These are phyloP conservation scores for Diploscapter pachys DNA, from an alignment of 1,140 invertebrate species.

Conservation along the genomic window DNA sequence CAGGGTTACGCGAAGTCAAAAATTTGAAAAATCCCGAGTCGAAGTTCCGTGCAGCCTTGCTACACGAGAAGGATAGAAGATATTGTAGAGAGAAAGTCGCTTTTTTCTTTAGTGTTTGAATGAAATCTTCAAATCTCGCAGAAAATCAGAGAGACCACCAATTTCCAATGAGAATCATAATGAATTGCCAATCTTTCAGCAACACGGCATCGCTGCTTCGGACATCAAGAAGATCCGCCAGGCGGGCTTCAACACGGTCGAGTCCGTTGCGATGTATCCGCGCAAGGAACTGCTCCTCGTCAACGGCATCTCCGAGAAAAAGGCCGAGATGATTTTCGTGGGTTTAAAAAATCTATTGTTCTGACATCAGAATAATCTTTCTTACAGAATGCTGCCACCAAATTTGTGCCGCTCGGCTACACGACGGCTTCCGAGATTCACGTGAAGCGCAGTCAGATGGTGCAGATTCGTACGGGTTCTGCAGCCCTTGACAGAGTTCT, in stretches of 20 bases:
- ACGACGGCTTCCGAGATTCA: slow-evolving; percentile 94
- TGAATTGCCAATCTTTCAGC: slow-evolving; percentile 14
- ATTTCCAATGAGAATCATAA: too few species aligned
- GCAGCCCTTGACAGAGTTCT: slow-evolving; percentile 87
- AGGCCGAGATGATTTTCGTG: slow-evolving; percentile 89
- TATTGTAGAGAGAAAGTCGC: too few species aligned
- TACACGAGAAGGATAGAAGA: too few species aligned
- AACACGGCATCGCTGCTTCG: slow-evolving; percentile 57
- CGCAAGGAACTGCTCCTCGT: slow-evolving; percentile 83
- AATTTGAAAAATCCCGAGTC: too few species aligned
- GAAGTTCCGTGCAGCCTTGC: too few species aligned
- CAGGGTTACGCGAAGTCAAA: too few species aligned
- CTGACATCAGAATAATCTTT: slow-evolving; percentile 5
- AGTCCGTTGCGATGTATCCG: slow-evolving; percentile 87
- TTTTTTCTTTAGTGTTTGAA: too few species aligned
- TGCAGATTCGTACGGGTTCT: slow-evolving; percentile 71
- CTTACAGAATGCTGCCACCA: slow-evolving; percentile 75
- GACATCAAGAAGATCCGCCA: slow-evolving; percentile 93
- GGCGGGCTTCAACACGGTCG: slow-evolving; percentile 87
- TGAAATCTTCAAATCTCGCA: too few species aligned
- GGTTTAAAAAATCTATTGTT: slow-evolving; percentile 30
- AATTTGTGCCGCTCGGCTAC: slow-evolving; percentile 93
- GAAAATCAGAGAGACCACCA: too few species aligned
- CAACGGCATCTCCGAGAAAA: slow-evolving; percentile 94
- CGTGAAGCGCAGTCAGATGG: slow-evolving; percentile 82